Conservation (phyloP, 1,140 invertebrate genomes). For the Papilio helenus region DNA sequence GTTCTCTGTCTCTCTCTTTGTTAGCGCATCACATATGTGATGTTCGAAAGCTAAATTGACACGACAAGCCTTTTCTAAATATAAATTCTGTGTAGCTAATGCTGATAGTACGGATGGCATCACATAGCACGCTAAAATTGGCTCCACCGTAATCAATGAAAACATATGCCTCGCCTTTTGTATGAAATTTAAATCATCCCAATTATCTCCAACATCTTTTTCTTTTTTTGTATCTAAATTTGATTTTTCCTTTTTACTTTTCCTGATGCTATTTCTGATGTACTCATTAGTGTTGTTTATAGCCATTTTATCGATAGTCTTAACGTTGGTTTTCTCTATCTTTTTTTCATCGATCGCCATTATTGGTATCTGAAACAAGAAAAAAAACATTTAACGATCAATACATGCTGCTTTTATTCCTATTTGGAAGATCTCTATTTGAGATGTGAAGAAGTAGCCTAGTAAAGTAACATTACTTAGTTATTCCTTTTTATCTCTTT, state of each 20-base stretch:
- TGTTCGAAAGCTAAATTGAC: constrained; percentile 89
- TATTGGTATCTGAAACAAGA: constrained; percentile 62
- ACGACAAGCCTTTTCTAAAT: constrained; percentile 92
- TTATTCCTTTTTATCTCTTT: neutral
- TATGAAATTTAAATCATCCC: constrained; percentile 78
- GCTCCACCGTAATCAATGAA: constrained; percentile 91
- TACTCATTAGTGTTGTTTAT: constrained; percentile 63
- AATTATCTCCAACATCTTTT: constrained; percentile 57
- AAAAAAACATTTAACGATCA: constrained; percentile 34
- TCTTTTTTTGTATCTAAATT: constrained; percentile 48
- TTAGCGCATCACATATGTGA: constrained; percentile 88
- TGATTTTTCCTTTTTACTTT: constrained; percentile 59
- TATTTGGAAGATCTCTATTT: neutral
- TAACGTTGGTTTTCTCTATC: constrained; percentile 54
- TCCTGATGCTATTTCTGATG: constrained; percentile 63
- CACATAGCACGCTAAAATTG: constrained; percentile 90
- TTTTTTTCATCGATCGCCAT: constrained; percentile 67
- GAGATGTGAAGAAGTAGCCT: neutral
- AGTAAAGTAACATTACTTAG: too few relatives aligned
- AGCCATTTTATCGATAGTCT: constrained; percentile 52
- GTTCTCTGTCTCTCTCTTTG: constrained; percentile 87
- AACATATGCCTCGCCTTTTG: constrained; percentile 83
- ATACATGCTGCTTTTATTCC: neutral
- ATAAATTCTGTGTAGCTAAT: constrained; percentile 91
- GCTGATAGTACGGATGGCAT: constrained; percentile 90